Base-by-base conservation (phyloP, 1,140 invertebrate species). In the Drosophila jambulina region DNA sequence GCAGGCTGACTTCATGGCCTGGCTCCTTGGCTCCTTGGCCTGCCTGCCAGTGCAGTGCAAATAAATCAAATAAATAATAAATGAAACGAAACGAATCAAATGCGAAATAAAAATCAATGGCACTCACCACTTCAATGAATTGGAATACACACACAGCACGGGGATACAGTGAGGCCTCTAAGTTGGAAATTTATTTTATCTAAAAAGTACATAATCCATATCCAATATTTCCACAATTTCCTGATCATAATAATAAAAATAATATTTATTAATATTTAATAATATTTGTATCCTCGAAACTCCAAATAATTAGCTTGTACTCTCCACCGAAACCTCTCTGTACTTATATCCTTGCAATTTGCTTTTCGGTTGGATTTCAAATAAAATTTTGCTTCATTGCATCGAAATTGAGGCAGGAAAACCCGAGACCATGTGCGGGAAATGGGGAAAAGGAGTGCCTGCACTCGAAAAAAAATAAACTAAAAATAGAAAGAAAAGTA, bases 41-140 rank as follows among this genome's bases (percentile, higher is more conserved):
- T 64, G 48, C 48, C 27, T 64, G 46, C 38, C 54, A 49, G 46
- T 74, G 84, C 77, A 87, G 80, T 80, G 76, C 75, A 88, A 88
- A 88, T 87, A 87, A 88, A 87, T 87, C 84, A 87, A 88, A 87
- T 87, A 88, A 87, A 87, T 87, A 87, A 87, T 88, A 87, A 88
- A 78, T 88, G 84, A 87, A 88, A 88, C 84, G 84, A 87, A 84
- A 78, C 84, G 84, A 87, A 87, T 87, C 72, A 87, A 87, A 88
- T 87, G 84, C 72, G 84, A 80, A 88, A 87, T 87, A 87, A 88
- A 87, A 87, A 87, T 88, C 84, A 87, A 88, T 88, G 84, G 72
- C 80, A 80, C 84, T 87, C 84, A 77, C 64, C 80, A 87, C 84
- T 87, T 84, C 58, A 88, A 87, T 88, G 84, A 87, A 80, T 88